Percentiles rank a stretch among this genome's conserved stretches.
These are phyloP conservation scores for Dolichomitus sp. DNA, from an alignment of 2,888 invertebrate genomes.

Conservation along the genomic window DNA sequence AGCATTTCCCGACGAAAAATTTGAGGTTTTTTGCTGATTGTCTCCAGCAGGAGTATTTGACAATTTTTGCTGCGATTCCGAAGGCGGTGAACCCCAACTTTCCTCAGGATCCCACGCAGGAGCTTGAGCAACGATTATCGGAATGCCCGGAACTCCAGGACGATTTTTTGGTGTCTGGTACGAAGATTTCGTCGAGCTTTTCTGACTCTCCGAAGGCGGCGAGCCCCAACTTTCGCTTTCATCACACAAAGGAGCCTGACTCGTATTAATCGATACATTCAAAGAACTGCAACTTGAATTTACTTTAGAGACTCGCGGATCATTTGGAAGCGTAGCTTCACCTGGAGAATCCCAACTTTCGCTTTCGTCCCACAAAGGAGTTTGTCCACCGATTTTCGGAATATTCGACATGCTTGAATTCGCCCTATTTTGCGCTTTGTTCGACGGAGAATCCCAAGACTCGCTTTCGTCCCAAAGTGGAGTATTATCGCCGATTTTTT, in stretches of 20 bases:
- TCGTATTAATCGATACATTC: no score
- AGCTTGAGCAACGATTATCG: background rate
- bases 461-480: slow-evolving; percentile 54
- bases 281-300: no score
- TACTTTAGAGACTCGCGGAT: background rate
- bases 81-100: slow-evolving; percentile 1
- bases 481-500: slow-evolving; percentile 11
- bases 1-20: background rate
- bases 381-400: slow-evolving; percentile 6
- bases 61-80: no score
- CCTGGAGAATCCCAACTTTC: slow-evolving; percentile 33
- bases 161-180: background rate
- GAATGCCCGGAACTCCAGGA: background rate
- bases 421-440: background rate
- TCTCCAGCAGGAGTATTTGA: no score
- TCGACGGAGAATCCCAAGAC: slow-evolving; percentile 18
- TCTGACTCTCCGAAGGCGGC: background rate
- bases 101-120: slow-evolving; percentile 18
- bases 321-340: background rate
- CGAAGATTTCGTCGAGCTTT: no score
- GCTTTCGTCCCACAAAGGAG: slow-evolving; percentile 53
- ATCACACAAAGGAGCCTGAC: slow-evolving; percentile 3
- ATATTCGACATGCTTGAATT: background rate
- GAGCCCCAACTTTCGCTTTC: slow-evolving; percentile 19
- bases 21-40: background rate